Conservation (phyloP, 2,113 vertebrate species). For the Eptesicus fuscus region DNA sequence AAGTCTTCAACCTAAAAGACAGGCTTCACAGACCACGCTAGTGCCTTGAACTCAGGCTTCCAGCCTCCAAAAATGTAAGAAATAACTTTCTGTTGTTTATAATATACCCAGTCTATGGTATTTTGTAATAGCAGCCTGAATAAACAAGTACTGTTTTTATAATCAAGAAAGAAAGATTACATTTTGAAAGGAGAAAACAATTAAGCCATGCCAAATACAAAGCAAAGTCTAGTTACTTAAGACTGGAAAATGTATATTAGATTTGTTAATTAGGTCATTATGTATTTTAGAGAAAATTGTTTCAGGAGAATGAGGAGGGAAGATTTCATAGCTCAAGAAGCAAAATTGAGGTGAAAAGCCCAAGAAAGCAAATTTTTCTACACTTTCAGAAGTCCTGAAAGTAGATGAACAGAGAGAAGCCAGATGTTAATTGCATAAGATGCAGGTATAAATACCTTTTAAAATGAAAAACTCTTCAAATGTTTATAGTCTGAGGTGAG, state of each 20-base stretch:
- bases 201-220: not conserved
- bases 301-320: not conserved
- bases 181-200: constrained; percentile 11
- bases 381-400: constrained; percentile 22
- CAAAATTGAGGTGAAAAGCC: not conserved
- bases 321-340: not conserved
- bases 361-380: not conserved
- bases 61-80: not conserved
- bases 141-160: not conserved
- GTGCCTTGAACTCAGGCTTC: not conserved
- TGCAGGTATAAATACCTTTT: not conserved
- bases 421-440: not conserved
- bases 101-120: not conserved
- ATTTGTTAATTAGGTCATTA: not conserved
- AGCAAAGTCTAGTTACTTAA: not conserved
- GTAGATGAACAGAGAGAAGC: not conserved
- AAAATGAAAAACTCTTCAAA: constrained; percentile 23
- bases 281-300: not conserved
- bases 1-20: not conserved
- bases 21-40: not conserved
- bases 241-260: not conserved
- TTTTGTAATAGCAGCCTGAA: not conserved
- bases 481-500: not conserved
- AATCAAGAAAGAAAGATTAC: not conserved
- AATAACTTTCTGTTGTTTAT: not conserved